Conservation (phyloP, 2,888 invertebrate species). For the Asteroscopus sphinx region DNA sequence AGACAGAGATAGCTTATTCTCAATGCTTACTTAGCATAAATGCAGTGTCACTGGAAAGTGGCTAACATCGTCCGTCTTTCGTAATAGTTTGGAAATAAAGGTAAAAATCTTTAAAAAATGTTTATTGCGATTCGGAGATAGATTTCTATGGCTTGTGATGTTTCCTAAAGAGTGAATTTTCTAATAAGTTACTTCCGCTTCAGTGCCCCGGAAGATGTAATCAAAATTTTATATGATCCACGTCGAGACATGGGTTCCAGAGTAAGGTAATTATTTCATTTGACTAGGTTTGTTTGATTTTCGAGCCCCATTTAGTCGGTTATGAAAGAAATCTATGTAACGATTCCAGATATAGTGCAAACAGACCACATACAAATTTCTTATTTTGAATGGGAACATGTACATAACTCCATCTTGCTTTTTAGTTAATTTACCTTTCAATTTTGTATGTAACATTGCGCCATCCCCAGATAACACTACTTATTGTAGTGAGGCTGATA, state of each 20-base stretch:
- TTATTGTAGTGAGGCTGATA: slow-evolving; percentile 20
- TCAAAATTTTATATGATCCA: slow-evolving; percentile 75
- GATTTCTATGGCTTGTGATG: slow-evolving; percentile 81
- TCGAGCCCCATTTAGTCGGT: not conserved
- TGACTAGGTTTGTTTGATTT: slow-evolving; percentile 7
- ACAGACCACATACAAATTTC: slow-evolving; percentile 1
- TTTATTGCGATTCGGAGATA: slow-evolving; percentile 61
- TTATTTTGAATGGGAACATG: slow-evolving; percentile 22
- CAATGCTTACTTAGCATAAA: slow-evolving; percentile 3
- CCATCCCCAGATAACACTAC: slow-evolving; percentile 30
- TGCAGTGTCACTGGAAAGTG: slow-evolving; percentile 41
- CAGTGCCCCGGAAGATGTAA: slow-evolving; percentile 75
- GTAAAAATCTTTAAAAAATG: slow-evolving; percentile 70
- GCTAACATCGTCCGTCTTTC: slow-evolving; percentile 63
- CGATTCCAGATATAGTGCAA: not conserved
- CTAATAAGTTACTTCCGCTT: slow-evolving; percentile 54
- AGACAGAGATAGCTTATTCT: slow-evolving; percentile 16
- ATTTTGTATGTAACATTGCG: slow-evolving; percentile 26
- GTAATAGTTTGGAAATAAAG: slow-evolving; percentile 67
- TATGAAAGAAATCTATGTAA: slow-evolving; percentile 3
- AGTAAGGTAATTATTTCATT: slow-evolving; percentile 76
- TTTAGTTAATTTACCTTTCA: slow-evolving; percentile 56
- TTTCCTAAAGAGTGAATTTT: slow-evolving; percentile 70
- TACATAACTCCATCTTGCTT: slow-evolving; percentile 59
- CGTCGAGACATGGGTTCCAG: slow-evolving; percentile 88